Evolutionary conservation across 2,888 invertebrate species (phyloP).

Genomic region (Thumatha senex): DNA sequence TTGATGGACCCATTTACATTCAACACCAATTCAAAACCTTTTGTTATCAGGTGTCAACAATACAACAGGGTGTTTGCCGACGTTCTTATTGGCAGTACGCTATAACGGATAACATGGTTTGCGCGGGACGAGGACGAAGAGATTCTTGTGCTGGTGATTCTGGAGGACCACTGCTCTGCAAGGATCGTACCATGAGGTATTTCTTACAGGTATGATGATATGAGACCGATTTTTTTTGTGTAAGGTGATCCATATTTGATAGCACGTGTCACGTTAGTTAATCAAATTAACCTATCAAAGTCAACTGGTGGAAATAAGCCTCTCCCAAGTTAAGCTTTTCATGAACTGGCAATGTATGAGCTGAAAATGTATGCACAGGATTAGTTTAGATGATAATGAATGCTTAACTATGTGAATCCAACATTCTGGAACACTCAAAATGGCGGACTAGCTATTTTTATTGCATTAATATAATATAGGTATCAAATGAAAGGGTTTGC

Average conservation of each 20-base stretch:
- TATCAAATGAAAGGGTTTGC: too few species aligned
- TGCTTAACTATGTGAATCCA: too few species aligned
- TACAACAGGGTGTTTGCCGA: conserved; percentile 89
- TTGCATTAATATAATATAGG: too few species aligned
- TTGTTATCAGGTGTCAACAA: conserved; percentile 89
- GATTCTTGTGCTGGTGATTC: conserved; percentile 97
- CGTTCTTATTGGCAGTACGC: conserved; percentile 93
- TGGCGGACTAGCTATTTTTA: too few species aligned
- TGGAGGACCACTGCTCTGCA: conserved; percentile 83
- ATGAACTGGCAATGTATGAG: too few species aligned
- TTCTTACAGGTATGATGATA: conserved; percentile 70
- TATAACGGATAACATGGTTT: conserved; percentile 96
- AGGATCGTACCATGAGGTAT: conserved; percentile 85
- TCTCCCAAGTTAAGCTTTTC: too few species aligned
- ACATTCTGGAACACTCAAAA: too few species aligned
- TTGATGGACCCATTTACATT: neutral
- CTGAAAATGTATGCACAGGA: too few species aligned
- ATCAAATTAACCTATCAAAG: neutral
- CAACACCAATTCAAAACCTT: neutral
- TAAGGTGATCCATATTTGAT: neutral
- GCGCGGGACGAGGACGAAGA: conserved; percentile 93
- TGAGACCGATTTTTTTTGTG: neutral
- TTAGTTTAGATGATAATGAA: too few species aligned
- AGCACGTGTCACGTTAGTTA: neutral
- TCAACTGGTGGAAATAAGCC: too few species aligned